These are phyloP conservation scores for Omphaloscelis lunosa DNA, from an alignment of 2,888 invertebrate genomes.

Conservation along the genomic window DNA sequence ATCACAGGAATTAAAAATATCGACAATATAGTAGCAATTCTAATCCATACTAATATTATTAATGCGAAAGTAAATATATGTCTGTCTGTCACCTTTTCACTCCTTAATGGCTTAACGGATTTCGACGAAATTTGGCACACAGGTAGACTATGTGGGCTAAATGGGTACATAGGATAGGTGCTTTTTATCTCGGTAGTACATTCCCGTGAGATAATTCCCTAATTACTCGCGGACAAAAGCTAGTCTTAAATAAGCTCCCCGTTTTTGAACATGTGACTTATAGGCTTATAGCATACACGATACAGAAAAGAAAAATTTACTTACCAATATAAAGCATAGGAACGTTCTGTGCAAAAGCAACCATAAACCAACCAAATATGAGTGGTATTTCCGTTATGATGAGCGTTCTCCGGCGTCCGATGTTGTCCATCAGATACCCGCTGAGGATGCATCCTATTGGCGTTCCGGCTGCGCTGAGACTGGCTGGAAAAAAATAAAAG, in stretches of 20 bases:
- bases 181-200: background rate
- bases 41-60: no score
- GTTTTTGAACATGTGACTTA: background rate
- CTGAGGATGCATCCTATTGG: constrained; percentile 93
- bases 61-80: no score
- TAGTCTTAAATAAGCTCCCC: background rate
- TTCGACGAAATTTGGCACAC: background rate
- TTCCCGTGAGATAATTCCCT: background rate
- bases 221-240: background rate
- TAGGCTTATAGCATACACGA: background rate
- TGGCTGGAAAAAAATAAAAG: constrained; percentile 86
- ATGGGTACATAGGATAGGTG: background rate
- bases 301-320: constrained; percentile 26
- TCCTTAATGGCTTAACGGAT: background rate
- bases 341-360: constrained; percentile 91
- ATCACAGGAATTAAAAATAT: background rate
- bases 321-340: constrained; percentile 92
- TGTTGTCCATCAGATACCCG: constrained; percentile 93
- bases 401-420: constrained; percentile 92
- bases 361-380: constrained; percentile 92
- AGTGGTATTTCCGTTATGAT: constrained; percentile 93
- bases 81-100: no score
- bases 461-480: constrained; percentile 92
- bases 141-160: background rate
- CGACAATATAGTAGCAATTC: background rate